Evolutionary conservation across 1,140 invertebrate genomes (phyloP).

Genomic region (Drosophila grimshawi): DNA sequence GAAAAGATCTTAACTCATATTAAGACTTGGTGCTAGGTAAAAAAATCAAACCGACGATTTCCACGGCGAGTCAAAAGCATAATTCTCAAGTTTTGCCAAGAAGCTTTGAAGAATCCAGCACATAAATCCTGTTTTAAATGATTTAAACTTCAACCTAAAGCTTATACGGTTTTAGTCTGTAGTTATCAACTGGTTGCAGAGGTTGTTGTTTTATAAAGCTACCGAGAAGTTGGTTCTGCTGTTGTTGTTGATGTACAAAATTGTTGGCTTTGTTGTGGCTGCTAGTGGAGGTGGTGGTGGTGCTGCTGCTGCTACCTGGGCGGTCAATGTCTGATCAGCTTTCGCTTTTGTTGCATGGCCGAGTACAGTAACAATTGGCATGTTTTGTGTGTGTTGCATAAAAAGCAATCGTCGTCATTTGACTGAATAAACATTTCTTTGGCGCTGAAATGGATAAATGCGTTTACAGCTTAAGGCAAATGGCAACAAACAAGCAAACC

Average conservation of each 20-base stretch:
- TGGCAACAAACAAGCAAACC: conserved; percentile 38
- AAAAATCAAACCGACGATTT: too few species aligned
- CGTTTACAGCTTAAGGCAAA: conserved; percentile 76
- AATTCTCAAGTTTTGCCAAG: too few species aligned
- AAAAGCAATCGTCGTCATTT: conserved; percentile 57
- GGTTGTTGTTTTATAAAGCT: background rate
- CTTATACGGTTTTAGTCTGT: too few species aligned
- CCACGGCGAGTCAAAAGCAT: too few species aligned
- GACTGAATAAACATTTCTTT: conserved; percentile 64
- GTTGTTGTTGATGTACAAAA: conserved; percentile 8
- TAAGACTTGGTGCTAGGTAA: too few species aligned
- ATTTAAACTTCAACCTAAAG: too few species aligned
- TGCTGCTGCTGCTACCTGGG: conserved; percentile 19
- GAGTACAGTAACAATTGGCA: conserved; percentile 36
- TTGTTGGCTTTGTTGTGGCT: background rate
- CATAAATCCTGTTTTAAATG: too few species aligned
- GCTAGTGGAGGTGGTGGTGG: background rate
- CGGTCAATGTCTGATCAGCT: conserved; percentile 48
- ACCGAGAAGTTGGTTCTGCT: background rate
- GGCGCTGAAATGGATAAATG: conserved; percentile 68
- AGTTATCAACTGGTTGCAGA: background rate
- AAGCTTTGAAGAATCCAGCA: too few species aligned
- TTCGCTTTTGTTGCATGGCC: conserved; percentile 62
- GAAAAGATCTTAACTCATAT: too few species aligned
- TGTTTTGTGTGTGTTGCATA: conserved; percentile 63